A percentile compares a stretch with the other conserved stretches of the same genome.
phyloP scores from a whole-genome alignment of 1,140 invertebrate genomes.

The Laupala kohalensis region DNA sequence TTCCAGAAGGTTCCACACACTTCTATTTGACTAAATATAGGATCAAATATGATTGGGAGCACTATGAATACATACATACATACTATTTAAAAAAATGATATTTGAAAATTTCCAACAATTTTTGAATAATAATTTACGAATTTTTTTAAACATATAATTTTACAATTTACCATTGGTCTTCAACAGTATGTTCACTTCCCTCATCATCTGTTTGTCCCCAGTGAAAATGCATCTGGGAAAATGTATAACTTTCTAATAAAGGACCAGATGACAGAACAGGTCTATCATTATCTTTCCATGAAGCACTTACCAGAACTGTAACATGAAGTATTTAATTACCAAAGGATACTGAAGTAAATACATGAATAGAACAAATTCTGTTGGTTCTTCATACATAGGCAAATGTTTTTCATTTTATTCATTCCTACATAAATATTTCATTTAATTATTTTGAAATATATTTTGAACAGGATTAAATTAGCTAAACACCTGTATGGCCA shows the following conservation, averaged over 20 bases:
- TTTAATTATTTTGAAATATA: no score
- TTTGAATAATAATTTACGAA: no score
- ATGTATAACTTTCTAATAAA: constrained; percentile 43
- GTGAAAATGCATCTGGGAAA: constrained; percentile 69
- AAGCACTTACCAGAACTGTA: constrained; percentile 38
- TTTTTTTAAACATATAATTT: no score
- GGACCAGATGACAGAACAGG: constrained; percentile 44
- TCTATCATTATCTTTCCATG: constrained; percentile 38
- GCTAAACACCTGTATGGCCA: not conserved
- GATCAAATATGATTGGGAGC: not conserved
- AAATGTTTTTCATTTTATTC: no score
- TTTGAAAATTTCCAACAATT: not conserved
- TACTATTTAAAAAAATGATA: not conserved
- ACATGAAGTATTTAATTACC: constrained; percentile 6
- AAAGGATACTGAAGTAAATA: constrained; percentile 18
- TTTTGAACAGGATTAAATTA: no score
- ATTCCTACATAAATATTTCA: no score
- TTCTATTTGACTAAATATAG: not conserved
- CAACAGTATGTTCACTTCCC: constrained; percentile 67
- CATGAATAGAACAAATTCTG: no score
- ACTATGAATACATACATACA: not conserved
- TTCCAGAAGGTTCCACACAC: not conserved
- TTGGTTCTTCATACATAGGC: no score
- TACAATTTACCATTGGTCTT: constrained; percentile 37
- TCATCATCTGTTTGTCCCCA: constrained; percentile 55